These are phyloP conservation scores for Bothrops jararaca DNA, from an alignment of 2,113 vertebrate species.

Conservation along the genomic window DNA sequence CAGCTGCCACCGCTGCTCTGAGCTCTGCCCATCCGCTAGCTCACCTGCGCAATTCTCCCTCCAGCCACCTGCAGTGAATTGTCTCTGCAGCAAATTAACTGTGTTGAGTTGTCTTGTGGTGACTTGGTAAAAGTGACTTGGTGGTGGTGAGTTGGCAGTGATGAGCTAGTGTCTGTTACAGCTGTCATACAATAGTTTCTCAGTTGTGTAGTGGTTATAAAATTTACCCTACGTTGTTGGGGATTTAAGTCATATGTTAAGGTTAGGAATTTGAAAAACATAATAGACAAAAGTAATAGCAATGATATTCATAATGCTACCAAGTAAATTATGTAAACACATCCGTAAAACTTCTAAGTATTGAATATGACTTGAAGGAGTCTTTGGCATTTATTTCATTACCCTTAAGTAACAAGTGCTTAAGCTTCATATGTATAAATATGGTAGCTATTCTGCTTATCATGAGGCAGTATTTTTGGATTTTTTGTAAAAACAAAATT, in stretches of 20 bases:
- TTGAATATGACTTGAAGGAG: background rate
- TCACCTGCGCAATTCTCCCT: no score
- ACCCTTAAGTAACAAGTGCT: background rate
- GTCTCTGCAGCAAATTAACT: no score
- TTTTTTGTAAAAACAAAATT: background rate
- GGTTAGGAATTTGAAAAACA: background rate
- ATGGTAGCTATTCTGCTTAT: background rate
- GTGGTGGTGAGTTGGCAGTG: no score
- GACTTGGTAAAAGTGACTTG: background rate
- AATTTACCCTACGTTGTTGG: background rate
- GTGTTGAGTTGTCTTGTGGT: no score
- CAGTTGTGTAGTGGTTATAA: background rate
- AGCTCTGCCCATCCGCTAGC: no score
- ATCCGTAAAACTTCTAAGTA: background rate
- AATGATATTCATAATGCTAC: background rate
- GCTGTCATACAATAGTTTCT: background rate
- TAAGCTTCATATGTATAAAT: background rate
- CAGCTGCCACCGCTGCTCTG: no score
- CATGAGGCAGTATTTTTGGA: background rate
- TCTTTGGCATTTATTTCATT: background rate
- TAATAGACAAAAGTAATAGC: background rate
- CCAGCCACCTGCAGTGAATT: no score
- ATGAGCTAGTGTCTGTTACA: background rate
- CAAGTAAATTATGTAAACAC: background rate
- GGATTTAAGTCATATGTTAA: background rate